phyloP scores from a whole-genome alignment of 2,888 invertebrate genomes.

The Gonocerus acuteangulatus region DNA sequence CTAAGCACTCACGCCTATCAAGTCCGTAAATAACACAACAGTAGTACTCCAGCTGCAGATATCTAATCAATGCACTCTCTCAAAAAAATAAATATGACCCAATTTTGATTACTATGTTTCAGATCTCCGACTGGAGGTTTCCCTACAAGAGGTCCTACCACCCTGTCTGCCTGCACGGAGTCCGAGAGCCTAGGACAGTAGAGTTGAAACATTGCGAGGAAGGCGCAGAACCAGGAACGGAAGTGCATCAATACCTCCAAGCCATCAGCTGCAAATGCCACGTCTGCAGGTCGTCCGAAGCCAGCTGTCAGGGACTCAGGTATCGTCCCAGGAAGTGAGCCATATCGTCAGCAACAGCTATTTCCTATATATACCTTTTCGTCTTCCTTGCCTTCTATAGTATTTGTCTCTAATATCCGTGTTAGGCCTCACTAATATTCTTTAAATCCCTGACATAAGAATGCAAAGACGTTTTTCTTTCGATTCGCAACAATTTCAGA shows the following conservation, averaged over 20 bases:
- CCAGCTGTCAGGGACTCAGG: conserved; percentile 60
- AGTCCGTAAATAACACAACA: too few species aligned
- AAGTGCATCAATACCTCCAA: conserved; percentile 68
- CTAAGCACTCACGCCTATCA: too few species aligned
- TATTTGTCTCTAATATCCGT: background rate
- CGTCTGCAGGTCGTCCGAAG: conserved; percentile 58
- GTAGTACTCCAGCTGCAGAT: too few species aligned
- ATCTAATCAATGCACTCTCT: too few species aligned
- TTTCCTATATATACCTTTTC: background rate
- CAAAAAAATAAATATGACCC: too few species aligned
- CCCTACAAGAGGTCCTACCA: conserved; percentile 79
- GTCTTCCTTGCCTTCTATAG: background rate
- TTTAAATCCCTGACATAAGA: too few species aligned
- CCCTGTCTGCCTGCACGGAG: conserved; percentile 75
- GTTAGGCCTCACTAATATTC: too few species aligned
- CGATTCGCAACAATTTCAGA: too few species aligned
- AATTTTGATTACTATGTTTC: too few species aligned
- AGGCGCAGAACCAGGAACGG: conserved; percentile 59
- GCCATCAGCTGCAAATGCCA: conserved; percentile 70
- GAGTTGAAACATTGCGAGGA: conserved; percentile 67
- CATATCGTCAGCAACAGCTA: background rate
- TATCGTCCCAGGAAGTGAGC: conserved; percentile 40
- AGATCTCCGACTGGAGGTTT: conserved; percentile 82
- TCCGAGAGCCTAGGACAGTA: conserved; percentile 56
- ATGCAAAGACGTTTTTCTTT: too few species aligned